Base-by-base conservation (phyloP, 2,797 vertebrate genomes). In the Novumbra hubbsi region DNA sequence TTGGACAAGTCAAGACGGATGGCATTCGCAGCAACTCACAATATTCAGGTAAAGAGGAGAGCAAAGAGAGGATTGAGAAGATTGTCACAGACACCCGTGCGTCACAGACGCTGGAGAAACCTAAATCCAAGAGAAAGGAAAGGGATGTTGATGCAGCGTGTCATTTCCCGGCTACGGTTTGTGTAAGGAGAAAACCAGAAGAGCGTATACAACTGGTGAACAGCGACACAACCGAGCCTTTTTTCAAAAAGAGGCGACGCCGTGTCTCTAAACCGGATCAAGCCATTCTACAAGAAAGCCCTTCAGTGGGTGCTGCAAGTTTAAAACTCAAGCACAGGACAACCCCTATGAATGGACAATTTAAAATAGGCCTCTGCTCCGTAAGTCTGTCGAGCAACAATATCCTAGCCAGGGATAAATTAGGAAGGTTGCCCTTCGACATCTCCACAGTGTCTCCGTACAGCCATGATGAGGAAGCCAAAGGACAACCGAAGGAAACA, bases 371-470 rank as follows among this genome's bases (percentile, higher is more conserved):
- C 1, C 1, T 68, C 55, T 88, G 83, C 78, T 76, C 78, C 1
- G 87, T 88, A 66, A 80, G 82, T 70, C 74, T 87, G 81, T 87
- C 83, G 0, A 84, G 71, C 71, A 88, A 85, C 76, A 88, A 88
- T 11, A 67, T 86, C n/a, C 48, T 87, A 50, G 28, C 70, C 15
- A 68, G 24, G 2, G 75, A 84, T 68, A 80, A 72, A 24, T 60
- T 24, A 60, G 15, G 41, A 73, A 62, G 52, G n/a, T 8, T 7
- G 76, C 0, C 4, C 1, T 60, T 24, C 21, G 11, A 19, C 3
- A 32, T 3, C 14, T 52, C 77, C 73, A 52, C 41, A 4, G 67
- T 69, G 0, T 0, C 2, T 3, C 3, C 30, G 7, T 9, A 38
- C 9, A 55, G 45, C 30, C 3, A 0, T 48, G 16, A 0, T n/a